A percentile compares a stretch with the other conserved stretches of the same genome.
These are phyloP conservation scores for Hexactinellida sp. DNA, from an alignment of 37 sponge, comb jelly and placozoan species.

Conservation along the genomic window DNA sequence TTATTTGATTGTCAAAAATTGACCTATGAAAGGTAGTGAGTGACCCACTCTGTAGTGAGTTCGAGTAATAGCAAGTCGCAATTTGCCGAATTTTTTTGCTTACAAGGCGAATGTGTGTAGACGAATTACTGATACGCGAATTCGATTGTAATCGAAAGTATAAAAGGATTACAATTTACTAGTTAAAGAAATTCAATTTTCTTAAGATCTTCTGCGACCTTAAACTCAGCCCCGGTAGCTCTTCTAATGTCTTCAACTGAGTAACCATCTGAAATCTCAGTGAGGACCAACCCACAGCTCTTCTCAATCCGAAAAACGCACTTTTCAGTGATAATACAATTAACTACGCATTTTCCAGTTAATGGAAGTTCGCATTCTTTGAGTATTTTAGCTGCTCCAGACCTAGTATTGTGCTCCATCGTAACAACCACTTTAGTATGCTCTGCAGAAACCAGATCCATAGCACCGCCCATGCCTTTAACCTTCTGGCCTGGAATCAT, in stretches of 20 bases:
- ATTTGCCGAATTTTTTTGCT: no score
- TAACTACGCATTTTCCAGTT: slow-evolving; percentile 77
- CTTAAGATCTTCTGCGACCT: slow-evolving; percentile 33
- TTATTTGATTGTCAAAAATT: no score
- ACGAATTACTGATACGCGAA: no score
- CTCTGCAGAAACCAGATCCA: slow-evolving; percentile 77
- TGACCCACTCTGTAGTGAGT: no score
- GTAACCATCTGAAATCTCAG: slow-evolving; percentile 62
- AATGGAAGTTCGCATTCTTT: slow-evolving; percentile 80
- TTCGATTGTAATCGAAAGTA: no score
- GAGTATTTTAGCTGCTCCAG: slow-evolving; percentile 73
- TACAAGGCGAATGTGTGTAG: no score
- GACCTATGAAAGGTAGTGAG: no score
- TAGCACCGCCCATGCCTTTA: slow-evolving; percentile 99
- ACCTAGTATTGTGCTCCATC: slow-evolving; percentile 87
- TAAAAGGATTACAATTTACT: no score
- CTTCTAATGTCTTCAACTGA: slow-evolving; percentile 61
- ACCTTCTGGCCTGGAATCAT: slow-evolving; percentile 63
- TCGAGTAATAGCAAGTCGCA: no score
- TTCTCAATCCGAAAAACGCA: slow-evolving; percentile 69
- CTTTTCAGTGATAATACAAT: slow-evolving; percentile 83
- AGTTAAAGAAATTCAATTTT: not conserved
- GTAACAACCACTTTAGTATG: slow-evolving; percentile 85
- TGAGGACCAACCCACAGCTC: slow-evolving; percentile 46
- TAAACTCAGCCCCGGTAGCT: slow-evolving; percentile 63